These are phyloP conservation scores for Mylabris phalerata DNA, from an alignment of 1,140 invertebrate genomes.

Conservation along the genomic window DNA sequence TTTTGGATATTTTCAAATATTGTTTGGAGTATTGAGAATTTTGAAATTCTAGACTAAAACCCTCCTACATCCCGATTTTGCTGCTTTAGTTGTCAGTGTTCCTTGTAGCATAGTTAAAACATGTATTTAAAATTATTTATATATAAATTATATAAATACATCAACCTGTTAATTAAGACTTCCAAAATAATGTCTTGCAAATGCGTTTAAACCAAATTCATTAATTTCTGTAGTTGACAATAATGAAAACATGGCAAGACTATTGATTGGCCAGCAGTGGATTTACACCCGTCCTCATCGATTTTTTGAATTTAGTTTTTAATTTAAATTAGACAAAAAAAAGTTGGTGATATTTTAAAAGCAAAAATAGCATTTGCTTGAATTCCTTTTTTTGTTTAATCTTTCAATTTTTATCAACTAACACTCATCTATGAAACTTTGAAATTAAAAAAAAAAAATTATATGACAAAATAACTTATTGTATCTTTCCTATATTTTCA, in stretches of 20 bases:
- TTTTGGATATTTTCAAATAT: too few relatives aligned
- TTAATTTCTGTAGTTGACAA: conserved; percentile 22
- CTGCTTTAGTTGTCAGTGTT: conserved; percentile 40
- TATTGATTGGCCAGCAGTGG: conserved; percentile 31
- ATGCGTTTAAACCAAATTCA: conserved; percentile 11
- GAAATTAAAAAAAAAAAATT: too few relatives aligned
- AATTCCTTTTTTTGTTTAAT: conserved; percentile 14
- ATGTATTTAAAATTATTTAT: neutral
- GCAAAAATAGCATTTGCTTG: conserved; percentile 23
- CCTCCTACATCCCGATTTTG: conserved; percentile 18
- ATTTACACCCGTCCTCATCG: conserved; percentile 31
- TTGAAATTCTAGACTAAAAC: conserved; percentile 11
- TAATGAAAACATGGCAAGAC: conserved; percentile 17
- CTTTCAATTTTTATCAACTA: neutral
- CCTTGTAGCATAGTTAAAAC: conserved; percentile 30
- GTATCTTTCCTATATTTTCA: neutral
- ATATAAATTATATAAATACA: conserved; percentile 22
- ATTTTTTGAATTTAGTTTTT: conserved; percentile 1
- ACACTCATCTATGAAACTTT: too few relatives aligned
- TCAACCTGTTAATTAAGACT: conserved; percentile 22
- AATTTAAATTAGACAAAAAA: conserved; percentile 11
- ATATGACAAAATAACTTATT: too few relatives aligned
- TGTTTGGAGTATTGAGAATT: conserved; percentile 12
- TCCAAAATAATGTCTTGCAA: conserved; percentile 26
- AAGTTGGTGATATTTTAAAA: conserved; percentile 41